A percentile compares a stretch with the other conserved stretches of the same genome.
Conservation (phyloP, 2,888 invertebrate genomes). For the Morpho achilles region DNA sequence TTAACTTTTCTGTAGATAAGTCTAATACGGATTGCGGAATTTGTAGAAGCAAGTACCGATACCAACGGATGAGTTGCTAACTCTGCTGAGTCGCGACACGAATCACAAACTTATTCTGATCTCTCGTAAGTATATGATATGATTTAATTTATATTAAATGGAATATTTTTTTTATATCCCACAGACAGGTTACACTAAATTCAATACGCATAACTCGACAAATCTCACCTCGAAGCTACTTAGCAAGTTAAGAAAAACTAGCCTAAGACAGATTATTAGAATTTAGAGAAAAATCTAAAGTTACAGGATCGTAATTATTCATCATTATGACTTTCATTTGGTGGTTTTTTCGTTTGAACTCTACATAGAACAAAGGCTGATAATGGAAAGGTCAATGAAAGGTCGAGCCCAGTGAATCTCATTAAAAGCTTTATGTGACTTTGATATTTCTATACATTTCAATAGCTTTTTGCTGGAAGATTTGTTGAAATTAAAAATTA, state of each 20-base stretch:
- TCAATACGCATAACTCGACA: too few species aligned
- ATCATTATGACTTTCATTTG: slow-evolving; percentile 25
- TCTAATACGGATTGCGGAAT: too few species aligned
- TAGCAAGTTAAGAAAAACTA: background rate
- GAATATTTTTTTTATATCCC: too few species aligned
- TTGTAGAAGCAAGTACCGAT: too few species aligned
- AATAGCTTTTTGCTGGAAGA: background rate
- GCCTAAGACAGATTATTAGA: background rate
- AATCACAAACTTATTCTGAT: too few species aligned
- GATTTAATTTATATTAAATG: too few species aligned
- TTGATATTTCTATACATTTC: slow-evolving; percentile 4
- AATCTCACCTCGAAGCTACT: background rate
- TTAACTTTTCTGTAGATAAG: too few species aligned
- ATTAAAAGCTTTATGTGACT: slow-evolving; percentile 36
- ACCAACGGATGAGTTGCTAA: too few species aligned
- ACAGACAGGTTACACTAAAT: too few species aligned
- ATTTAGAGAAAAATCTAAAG: background rate
- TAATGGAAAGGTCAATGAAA: slow-evolving; percentile 56
- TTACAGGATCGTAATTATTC: slow-evolving; percentile 2
- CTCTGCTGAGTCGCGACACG: too few species aligned
- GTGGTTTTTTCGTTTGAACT: slow-evolving; percentile 50
- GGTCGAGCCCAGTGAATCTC: slow-evolving; percentile 57
- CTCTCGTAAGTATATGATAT: too few species aligned
- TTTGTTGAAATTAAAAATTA: background rate
- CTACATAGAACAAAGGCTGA: slow-evolving; percentile 40